Conservation (phyloP, 2,113 vertebrate species). For the Chamaea fasciata region DNA sequence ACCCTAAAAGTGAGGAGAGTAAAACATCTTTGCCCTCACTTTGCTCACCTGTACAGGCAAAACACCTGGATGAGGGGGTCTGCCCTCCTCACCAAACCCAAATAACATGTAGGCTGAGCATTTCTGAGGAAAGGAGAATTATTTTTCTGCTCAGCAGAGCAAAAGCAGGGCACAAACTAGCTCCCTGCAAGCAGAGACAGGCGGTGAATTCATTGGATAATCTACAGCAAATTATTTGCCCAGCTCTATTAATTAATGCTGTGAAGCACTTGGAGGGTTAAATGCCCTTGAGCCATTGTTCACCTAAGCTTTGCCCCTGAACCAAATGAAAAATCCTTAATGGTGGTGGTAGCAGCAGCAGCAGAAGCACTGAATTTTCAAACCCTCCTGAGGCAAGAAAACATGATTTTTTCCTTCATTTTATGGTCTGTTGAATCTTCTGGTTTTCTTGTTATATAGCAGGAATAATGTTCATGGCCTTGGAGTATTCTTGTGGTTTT, state of each 20-base stretch:
- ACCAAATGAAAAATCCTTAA: slow-evolving; percentile 47
- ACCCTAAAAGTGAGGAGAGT: not conserved
- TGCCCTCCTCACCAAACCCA: not conserved
- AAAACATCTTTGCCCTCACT: not conserved
- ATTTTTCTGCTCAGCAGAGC: slow-evolving; percentile 19
- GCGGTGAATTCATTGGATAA: not conserved
- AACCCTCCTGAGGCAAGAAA: slow-evolving; percentile 57
- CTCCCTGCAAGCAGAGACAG: slow-evolving; percentile 22
- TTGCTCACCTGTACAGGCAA: not conserved
- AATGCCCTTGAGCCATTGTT: slow-evolving; percentile 9
- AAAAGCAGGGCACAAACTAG: slow-evolving; percentile 1
- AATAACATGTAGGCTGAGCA: not conserved
- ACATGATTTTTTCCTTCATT: slow-evolving; percentile 53
- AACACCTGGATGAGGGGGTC: not conserved
- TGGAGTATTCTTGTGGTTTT: slow-evolving; percentile 50
- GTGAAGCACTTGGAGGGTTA: slow-evolving; percentile 26
- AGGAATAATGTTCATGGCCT: slow-evolving; percentile 31
- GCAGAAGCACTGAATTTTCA: slow-evolving; percentile 35
- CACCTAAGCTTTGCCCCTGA: slow-evolving; percentile 40
- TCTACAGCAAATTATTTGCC: slow-evolving; percentile 46
- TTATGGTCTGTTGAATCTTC: slow-evolving; percentile 63
- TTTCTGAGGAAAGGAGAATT: not conserved
- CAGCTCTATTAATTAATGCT: slow-evolving; percentile 47
- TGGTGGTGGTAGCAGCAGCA: not conserved
- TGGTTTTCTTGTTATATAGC: slow-evolving; percentile 46